Conservation (phyloP, 2,113 vertebrate species). For the Dromaius novaehollandiae region DNA sequence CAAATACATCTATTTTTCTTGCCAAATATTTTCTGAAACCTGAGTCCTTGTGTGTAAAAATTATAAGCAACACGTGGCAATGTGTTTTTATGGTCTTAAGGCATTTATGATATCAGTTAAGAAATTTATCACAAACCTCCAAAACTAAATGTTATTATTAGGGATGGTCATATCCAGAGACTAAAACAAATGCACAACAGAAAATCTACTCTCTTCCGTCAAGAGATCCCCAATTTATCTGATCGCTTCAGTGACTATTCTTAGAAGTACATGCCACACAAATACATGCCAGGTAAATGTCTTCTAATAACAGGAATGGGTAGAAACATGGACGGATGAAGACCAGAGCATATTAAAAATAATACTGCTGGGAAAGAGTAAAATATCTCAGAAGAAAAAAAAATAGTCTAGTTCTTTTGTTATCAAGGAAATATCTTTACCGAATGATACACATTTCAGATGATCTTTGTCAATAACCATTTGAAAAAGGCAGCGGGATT, state of each 20-base stretch:
- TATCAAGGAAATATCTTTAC: background rate
- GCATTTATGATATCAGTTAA: background rate
- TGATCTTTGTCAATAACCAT: background rate
- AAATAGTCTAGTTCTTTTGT: background rate
- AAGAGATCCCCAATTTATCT: background rate
- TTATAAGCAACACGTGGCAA: background rate
- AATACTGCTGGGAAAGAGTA: background rate
- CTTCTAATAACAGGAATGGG: background rate
- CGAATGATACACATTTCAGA: background rate
- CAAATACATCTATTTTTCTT: background rate
- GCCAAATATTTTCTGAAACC: background rate
- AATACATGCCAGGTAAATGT: background rate
- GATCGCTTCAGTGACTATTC: background rate
- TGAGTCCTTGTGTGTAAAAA: background rate
- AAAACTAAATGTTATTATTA: background rate
- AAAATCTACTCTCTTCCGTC: background rate
- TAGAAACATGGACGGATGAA: background rate
- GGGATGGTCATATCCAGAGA: fast-evolving
- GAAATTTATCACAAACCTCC: background rate
- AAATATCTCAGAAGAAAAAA: background rate
- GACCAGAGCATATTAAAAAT: background rate
- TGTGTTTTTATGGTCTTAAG: background rate
- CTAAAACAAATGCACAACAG: background rate
- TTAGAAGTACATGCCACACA: background rate
- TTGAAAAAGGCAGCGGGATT: background rate